Evolutionary conservation across 2,888 invertebrate genomes (phyloP), one percentile per base, ranked within the genome.

Genomic region (Hypolimnas misippus): DNA sequence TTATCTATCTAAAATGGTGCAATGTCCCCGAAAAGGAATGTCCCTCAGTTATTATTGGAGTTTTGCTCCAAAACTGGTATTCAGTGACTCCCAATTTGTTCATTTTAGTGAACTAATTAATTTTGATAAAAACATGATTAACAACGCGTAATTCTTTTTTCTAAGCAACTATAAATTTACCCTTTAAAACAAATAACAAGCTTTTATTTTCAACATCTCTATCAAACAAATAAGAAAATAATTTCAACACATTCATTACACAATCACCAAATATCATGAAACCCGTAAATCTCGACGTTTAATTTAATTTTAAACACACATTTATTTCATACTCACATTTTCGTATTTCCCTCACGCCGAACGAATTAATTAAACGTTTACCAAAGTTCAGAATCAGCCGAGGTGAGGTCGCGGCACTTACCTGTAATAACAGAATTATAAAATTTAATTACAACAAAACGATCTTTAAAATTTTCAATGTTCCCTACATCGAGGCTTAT

Each of bases 371-470:
- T 63, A 63, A 58, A 54, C 53, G 40, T 25, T 21, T 46, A 14
- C 58, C 53, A 44, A 55, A 55, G 42, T 59, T 55, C 8, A 63
- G 50, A 17, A 58, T 53, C 40, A 63, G 53, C 62, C 44, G 50
- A 55, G 55, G 38, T 44, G 52, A 54, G 57, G 42, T 46, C 25
- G 33, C 38, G 35, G 25, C 49, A 64, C 66, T 68, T 68, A 68
- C 68, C 68, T 66, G 68, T 42, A 68, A 68, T 52, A 66, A 62
- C 66, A 62, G 62, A 60, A 68, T 62, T 63, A 54, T 55, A 25
- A 42, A 57, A 52, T 52, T 62, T 52, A 66, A 62, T 57, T 55
- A 21, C 8, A 44, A 42, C 19, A 62, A 29, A 49, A 44, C 33
- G 50, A 49, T 59, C 46, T 29, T 21, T 16, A n/a, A 57, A 55